These are phyloP conservation scores for Equus przewalskii DNA, from an alignment of 2,113 vertebrate genomes.

Conservation along the genomic window DNA sequence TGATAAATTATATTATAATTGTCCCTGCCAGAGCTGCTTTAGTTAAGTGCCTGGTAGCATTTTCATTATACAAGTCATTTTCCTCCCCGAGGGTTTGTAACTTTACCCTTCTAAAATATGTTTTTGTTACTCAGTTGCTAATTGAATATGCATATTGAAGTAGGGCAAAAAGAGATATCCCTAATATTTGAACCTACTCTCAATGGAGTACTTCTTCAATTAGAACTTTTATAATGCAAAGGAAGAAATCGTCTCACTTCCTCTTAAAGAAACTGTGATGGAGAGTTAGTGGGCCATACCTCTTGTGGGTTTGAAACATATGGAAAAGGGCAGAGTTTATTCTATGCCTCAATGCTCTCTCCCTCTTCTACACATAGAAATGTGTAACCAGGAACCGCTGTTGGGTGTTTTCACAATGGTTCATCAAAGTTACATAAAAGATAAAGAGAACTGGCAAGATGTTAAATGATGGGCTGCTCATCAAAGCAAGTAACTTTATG, in stretches of 20 bases:
- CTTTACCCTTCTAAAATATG: conserved; percentile 47
- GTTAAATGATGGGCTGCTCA: neutral
- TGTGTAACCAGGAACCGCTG: neutral
- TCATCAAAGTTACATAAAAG: neutral
- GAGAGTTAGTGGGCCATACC: neutral
- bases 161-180: conserved; percentile 31
- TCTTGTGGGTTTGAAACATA: neutral
- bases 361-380: neutral
- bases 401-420: neutral
- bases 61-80: conserved; percentile 52
- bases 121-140: conserved; percentile 68
- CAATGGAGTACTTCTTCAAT: neutral
- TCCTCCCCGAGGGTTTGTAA: conserved; percentile 50
- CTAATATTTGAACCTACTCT: conserved; percentile 21
- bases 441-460: neutral
- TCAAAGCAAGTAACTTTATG: neutral
- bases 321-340: neutral
- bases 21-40: conserved; percentile 53
- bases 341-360: neutral
- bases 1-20: conserved; percentile 71
- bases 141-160: conserved; percentile 48
- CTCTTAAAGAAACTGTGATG: neutral
- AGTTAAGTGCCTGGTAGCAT: conserved; percentile 52
- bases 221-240: neutral
- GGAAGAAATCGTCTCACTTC: neutral